Evolutionary conservation across 2,888 invertebrate genomes (phyloP), one percentile per base, ranked within the genome.

Genomic region (Aspidiotus destructor): DNA sequence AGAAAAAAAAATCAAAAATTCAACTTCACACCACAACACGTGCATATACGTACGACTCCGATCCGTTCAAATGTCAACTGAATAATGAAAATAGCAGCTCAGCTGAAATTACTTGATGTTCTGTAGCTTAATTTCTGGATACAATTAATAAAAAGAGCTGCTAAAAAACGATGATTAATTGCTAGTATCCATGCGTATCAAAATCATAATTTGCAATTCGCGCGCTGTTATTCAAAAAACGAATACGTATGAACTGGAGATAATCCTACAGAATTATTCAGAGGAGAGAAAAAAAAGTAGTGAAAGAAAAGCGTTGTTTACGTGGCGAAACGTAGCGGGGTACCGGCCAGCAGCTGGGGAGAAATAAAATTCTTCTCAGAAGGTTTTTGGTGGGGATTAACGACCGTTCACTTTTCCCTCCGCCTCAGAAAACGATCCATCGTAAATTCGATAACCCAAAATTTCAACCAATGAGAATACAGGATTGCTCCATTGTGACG

Each of bases 301-400:
- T 16, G 8, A 44, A 13, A 65, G 55, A 64, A 42, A 58, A 57
- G 48, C 42, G 41, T 65, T 58, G n/a, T n/a, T 54, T 57, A 41
- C 58, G 28, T 28, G 28, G 28, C 28, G 28, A 28, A 28, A 65
- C 65, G 65, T 65, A 58, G 65, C 65, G 58, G 65, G 65, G 65
- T 65, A 65, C 58, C 41, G 55, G 28, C 58, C 42, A 58, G 17
- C 65, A 57, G 57, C 28, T 65, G 65, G 58, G 65, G 65, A 57
- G 58, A 57, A 65, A 65, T 65, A 65, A 65, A 65, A 65, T 65
- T 65, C 65, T 65, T 40, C 9, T 65, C 57, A 28, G 15, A 54
- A 64, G 54, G 55, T 64, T 64, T 65, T 48, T 65, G 65, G 65
- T 65, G 65, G 65, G 65, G 65, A 65, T 65, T 60, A 15, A 58